Base-by-base conservation (phyloP, 2,113 vertebrate genomes). In the Tauraco erythrolophus region DNA sequence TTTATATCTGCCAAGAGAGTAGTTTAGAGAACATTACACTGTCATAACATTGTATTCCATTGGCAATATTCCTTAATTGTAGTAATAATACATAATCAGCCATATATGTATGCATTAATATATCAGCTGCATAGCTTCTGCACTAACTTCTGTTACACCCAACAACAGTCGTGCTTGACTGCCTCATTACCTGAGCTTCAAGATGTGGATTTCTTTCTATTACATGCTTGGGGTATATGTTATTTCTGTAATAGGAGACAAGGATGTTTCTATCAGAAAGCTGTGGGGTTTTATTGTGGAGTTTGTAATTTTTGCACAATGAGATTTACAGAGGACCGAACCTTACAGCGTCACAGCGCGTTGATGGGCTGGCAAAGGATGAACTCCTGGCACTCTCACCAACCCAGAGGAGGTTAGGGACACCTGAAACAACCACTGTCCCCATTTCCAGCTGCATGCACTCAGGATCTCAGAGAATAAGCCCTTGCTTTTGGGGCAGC, bases 71-170 rank as follows among this genome's bases (percentile, higher is more conserved):
- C 89, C 76, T 92, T 97, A 95, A 94, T 81, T 96, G 94, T 74
- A 91, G 91, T 96, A 96, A 95, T 96, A 95, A 95, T 89, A 95
- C 64, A 96, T 95, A 96, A 97, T 97, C 94, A 81, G 68, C 80
- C 76, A 78, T 84, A 92, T 78, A 96, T 0, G 3, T 84, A 50
- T 54, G 79, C 71, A 62, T 95, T 91, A 92, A 96, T 94, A 46
- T 75, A 84, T 91, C 81, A 81, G 76, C 31, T 48, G 2, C 41
- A 8, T 50, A 88, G 71, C 69, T 92, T 74, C 83, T 81, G 58
- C 62, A 8, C 45, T 77, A 18, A 58, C 50, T 90, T 69, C 51
- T 76, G 24, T 50, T 50, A 61, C 54, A 81, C 50, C 64, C 68
- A 53, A 41, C 35, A 92, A 35, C 30, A 76, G 71, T 37, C 71